A percentile compares a stretch with the other conserved stretches of the same genome.
phyloP scores from a whole-genome alignment of 2,888 invertebrate species.

The Pandemis heparana region DNA sequence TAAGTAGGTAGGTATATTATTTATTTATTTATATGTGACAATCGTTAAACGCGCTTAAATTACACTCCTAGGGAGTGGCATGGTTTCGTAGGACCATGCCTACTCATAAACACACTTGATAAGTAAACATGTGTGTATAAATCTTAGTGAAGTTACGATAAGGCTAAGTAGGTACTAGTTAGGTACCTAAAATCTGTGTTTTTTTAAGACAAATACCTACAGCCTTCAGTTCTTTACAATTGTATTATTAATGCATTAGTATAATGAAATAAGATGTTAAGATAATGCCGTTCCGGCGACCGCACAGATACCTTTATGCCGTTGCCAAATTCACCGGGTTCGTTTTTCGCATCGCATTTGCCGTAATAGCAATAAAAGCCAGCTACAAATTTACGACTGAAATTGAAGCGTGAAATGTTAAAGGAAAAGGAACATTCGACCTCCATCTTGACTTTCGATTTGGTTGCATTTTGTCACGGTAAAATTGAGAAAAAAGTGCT shows the following conservation, averaged over 20 bases:
- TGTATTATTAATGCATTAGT: constrained; percentile 31
- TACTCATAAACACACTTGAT: no score
- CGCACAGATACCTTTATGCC: constrained; percentile 23
- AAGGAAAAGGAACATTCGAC: neutral
- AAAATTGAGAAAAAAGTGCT: no score
- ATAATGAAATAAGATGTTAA: constrained; percentile 30
- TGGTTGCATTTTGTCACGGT: no score
- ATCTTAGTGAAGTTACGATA: no score
- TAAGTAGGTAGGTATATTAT: no score
- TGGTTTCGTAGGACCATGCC: no score
- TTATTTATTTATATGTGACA: no score
- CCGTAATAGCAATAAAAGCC: neutral
- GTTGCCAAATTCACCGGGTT: constrained; percentile 15
- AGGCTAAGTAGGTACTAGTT: no score
- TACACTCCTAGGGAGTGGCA: no score
- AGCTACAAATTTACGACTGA: neutral
- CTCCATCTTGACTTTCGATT: neutral
- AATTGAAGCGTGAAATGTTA: neutral
- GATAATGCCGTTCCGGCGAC: constrained; percentile 34
- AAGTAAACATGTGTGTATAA: no score
- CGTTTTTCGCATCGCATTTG: constrained; percentile 9
- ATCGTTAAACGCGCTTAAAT: no score
- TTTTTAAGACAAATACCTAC: neutral
- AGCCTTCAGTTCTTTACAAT: neutral
- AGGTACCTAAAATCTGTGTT: no score